Base-by-base conservation (phyloP, 2,797 vertebrate species). In the Huso huso region DNA sequence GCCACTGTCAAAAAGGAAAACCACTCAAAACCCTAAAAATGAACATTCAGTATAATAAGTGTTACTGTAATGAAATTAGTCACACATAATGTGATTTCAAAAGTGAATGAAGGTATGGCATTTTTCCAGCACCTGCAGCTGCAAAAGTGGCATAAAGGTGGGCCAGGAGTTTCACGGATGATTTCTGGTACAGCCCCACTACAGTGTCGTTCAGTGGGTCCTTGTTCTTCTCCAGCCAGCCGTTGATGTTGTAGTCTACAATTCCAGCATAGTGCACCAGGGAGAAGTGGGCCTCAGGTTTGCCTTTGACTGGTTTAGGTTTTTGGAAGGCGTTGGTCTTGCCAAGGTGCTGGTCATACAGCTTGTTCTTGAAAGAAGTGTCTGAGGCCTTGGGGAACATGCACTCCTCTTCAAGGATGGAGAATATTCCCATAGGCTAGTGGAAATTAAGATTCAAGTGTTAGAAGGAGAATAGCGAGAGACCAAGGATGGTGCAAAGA, bases 331-430 rank as follows among this genome's bases (percentile, higher is more conserved):
- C 86, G 61, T 69, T 77, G 23, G 68, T 75, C 79, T 95, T 92
- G 65, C 93, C 93, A 75, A 95, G 83, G 75, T 95, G 93, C 74
- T 95, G 93, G 63, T 94, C 94, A 4, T 93, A 81, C 60, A 96
- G 77, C 76, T 95, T 93, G 80, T 91, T 92, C 79, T 91, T 92
- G 75, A 93, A 93, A 72, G 92, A 83, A 48, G 78, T 83, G 73
- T 93, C 90, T 67, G 88, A 76, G 6, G 90, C 87, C 76, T 84
- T 84, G 70, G 82, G 87, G 77, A 86, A 87, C 85, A 86, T 87
- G 64, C 81, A 88, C 75, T 88, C 86, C 74, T 89, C 86, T 74
- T 89, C 87, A 77, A 89, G 81, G 55, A 58, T 58, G 55, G 55
- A 58, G 55, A 58, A 58, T 11, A 58, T 58, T 0, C 73, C 77